phyloP scores from a whole-genome alignment of 2,797 vertebrate species.

The Buceros bicornis region DNA sequence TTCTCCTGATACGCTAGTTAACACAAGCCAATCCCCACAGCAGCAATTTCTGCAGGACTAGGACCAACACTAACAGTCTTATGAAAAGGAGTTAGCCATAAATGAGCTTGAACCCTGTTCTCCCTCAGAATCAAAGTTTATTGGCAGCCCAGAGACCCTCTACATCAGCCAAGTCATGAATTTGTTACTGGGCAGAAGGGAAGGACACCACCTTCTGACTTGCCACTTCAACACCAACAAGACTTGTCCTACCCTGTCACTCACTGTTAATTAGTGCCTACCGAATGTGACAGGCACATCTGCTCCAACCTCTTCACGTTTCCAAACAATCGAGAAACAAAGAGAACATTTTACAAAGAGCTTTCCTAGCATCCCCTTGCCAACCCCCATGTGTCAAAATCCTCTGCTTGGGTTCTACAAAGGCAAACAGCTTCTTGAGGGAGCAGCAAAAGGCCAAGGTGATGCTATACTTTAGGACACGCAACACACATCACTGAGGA shows the following conservation, averaged over 20 bases:
- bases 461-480: neutral
- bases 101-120: neutral
- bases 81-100: neutral
- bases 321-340: neutral
- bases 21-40: neutral
- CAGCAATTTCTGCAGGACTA: neutral
- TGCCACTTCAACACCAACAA: neutral
- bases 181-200: neutral
- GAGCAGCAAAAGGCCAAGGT: neutral
- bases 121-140: neutral
- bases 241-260: neutral
- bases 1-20: neutral
- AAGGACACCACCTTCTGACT: neutral
- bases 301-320: neutral
- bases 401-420: neutral
- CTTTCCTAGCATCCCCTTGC: neutral
- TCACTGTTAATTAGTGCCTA: neutral
- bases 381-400: neutral
- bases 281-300: accelerated
- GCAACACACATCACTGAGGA: neutral
- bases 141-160: neutral
- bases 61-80: neutral
- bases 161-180: neutral
- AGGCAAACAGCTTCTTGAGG: neutral
- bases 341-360: neutral